Base-by-base conservation (phyloP, 2,113 vertebrate species). In the Seriola quinqueradiata region DNA sequence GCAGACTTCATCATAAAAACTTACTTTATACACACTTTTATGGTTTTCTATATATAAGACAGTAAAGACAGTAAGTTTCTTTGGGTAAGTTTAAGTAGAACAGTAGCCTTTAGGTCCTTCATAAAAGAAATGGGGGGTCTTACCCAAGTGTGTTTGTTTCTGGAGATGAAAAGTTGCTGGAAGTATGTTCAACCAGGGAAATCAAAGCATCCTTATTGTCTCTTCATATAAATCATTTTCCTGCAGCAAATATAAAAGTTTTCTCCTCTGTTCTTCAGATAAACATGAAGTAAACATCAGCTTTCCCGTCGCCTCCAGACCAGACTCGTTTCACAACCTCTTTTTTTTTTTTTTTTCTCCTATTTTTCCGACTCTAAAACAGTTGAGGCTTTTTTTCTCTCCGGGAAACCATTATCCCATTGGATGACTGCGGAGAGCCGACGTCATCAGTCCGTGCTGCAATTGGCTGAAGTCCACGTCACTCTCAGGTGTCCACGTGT, bases 401-500 rank as follows among this genome's bases (percentile, higher is more conserved):
- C 16, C 17, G 11, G 19, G 21, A 21, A 68, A 4, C 44, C 1
- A 8, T 28, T 28, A 28, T 58, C 60, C 64, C 52, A 94, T 95
- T 95, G 92, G 94, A 46, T 50, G 16, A 5, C 7, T 3, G 13
- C 1, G 1, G 23, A 0, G 19, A 6, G 42, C 3, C 28, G 4
- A 28, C 85, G 77, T 94, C 89, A 92, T 17, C 38, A 0, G 0
- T 0, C 11, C 52, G n/a, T 0, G 11, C 67, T 28, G 0, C 75
- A 11, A 94, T 94, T 95, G 93, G 94, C 52, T 66, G 5, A 23
- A 1, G 0, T 1, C 0, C 34, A 9, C 70, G 87, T 93, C 94
- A 17, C 34, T 95, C 90, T 65, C 16, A 8, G 9, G 50, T 77
- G 69, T 88, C 94, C 94, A 96, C 95, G 95, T 95, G 94, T 95